Conservation (phyloP, 1,140 invertebrate genomes). For the Brachionus asplanchnoidis region DNA sequence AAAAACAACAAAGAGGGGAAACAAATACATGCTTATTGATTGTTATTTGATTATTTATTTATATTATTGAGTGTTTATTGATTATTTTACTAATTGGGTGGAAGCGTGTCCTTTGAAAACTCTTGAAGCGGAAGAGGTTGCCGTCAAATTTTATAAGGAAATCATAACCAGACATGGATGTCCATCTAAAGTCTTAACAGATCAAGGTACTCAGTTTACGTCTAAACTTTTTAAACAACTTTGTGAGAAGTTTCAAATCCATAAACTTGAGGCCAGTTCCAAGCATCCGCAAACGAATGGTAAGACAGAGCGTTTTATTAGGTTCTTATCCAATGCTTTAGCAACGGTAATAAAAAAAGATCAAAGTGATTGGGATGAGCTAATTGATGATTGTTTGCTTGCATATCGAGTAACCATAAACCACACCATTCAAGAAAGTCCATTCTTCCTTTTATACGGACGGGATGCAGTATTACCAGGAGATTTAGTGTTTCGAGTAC, state of each 20-base stretch:
- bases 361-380: conserved; percentile 1
- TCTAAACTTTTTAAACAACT: too few relatives aligned
- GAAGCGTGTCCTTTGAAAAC: conserved; percentile 52
- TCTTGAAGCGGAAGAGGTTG: conserved; percentile 51
- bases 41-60: too few relatives aligned
- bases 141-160: conserved; percentile 48
- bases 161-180: conserved; percentile 46
- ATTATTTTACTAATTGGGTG: conserved; percentile 55
- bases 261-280: conserved; percentile 43
- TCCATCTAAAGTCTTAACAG: not conserved
- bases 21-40: conserved; percentile 53
- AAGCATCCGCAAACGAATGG: conserved; percentile 46
- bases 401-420: too few relatives aligned
- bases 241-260: conserved; percentile 1
- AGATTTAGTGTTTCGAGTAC: not conserved
- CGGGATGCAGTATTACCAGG: not conserved
- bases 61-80: conserved; percentile 49
- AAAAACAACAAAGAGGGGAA: conserved; percentile 42
- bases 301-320: conserved; percentile 41
- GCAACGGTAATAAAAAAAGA: not conserved
- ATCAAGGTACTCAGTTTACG: too few relatives aligned
- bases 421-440: too few relatives aligned
- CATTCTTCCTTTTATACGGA: too few relatives aligned
- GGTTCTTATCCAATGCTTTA: not conserved
- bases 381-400: too few relatives aligned